Conservation (phyloP, 2,888 invertebrate species). For the Diarsia dahlii region DNA sequence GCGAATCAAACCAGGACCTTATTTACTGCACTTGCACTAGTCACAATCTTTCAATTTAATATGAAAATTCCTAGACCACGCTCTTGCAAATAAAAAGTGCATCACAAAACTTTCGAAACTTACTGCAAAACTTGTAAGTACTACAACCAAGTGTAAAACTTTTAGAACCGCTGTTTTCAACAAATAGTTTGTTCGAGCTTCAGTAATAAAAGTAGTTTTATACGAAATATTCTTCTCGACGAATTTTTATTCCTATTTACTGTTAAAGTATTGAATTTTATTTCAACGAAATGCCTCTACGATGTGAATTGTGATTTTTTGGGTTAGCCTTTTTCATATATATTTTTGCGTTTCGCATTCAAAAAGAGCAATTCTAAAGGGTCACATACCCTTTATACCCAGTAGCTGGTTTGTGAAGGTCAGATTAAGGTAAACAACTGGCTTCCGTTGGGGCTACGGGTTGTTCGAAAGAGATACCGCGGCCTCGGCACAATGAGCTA, state of each 20-base stretch:
- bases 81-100: conserved; percentile 1
- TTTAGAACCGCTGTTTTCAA: conserved; percentile 41
- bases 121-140: conserved; percentile 32
- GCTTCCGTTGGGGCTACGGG: no score
- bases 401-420: no score
- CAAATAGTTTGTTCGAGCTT: conserved; percentile 33
- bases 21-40: background rate
- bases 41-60: background rate
- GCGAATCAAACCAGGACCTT: background rate
- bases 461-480: no score
- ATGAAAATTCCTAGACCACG: background rate
- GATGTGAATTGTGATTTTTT: background rate
- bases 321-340: background rate
- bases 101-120: conserved; percentile 31
- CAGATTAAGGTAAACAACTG: no score
- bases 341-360: no score
- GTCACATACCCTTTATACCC: no score
- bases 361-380: no score
- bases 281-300: background rate
- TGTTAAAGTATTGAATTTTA: conserved; percentile 9
- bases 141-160: conserved; percentile 19
- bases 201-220: conserved; percentile 43
- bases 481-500: no score
- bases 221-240: conserved; percentile 10
- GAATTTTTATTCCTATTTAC: conserved; percentile 23